phyloP scores from a whole-genome alignment of 37 sponge, comb jelly and placozoan species.

The Spongilla lacustris region DNA sequence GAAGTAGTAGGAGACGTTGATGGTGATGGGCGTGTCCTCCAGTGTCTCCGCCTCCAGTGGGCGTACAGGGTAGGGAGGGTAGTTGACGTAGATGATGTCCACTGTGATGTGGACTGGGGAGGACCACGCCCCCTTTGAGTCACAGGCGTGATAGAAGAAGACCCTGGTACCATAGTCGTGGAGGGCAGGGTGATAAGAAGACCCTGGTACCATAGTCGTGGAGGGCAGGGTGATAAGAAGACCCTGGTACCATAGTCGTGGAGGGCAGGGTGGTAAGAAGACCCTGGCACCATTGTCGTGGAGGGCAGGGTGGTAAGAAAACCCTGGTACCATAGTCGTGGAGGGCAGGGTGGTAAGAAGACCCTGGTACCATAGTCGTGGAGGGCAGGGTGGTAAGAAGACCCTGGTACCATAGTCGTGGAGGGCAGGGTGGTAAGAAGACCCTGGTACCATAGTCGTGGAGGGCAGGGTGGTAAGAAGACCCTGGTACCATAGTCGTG shows the following conservation, averaged over 20 bases:
- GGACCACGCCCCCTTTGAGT: slow-evolving; percentile 71
- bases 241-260: slow-evolving; percentile 72
- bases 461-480: slow-evolving; percentile 41
- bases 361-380: slow-evolving; percentile 72
- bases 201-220: slow-evolving; percentile 72
- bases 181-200: slow-evolving; percentile 51
- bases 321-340: slow-evolving; percentile 72
- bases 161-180: slow-evolving; percentile 72
- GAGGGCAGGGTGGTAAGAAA: slow-evolving; percentile 41
- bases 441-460: slow-evolving; percentile 72
- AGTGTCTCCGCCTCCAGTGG: slow-evolving; percentile 27
- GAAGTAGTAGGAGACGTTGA: slow-evolving; percentile 58
- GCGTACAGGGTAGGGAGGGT: slow-evolving; percentile 70
- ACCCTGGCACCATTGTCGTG: slow-evolving; percentile 71
- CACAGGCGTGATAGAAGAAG: slow-evolving; percentile 77
- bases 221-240: slow-evolving; percentile 41
- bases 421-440: slow-evolving; percentile 41
- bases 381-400: slow-evolving; percentile 41
- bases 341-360: slow-evolving; percentile 41
- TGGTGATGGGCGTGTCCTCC: slow-evolving; percentile 61
- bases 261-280: slow-evolving; percentile 41
- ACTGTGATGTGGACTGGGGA: slow-evolving; percentile 40
- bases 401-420: slow-evolving; percentile 72
- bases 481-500: slow-evolving; percentile 72
- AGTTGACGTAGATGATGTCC: slow-evolving; percentile 69